A percentile compares a stretch with the other conserved stretches of the same genome.
phyloP scores from a whole-genome alignment of 2,113 vertebrate genomes.

The Xenopus tropicalis region UCB_Xtro_10.0 CM004443.2:138972501-138973000 shows the following conservation, averaged over 20 bases:
- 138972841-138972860: too few species aligned
- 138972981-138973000: too few species aligned
- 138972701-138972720: not conserved
- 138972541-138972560: slow-evolving; percentile 44
- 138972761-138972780: not conserved
- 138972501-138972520: slow-evolving; percentile 28
- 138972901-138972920: too few species aligned
- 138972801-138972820: too few species aligned
- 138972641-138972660: too few species aligned
- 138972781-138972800: not conserved
- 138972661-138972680: too few species aligned
- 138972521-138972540: slow-evolving; percentile 37
- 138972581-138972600: slow-evolving; percentile 6
- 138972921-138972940: too few species aligned
- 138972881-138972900: too few species aligned
- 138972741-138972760: not conserved
- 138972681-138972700: not conserved
- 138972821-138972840: too few species aligned
- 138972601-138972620: not conserved
- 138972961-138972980: too few species aligned
- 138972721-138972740: not conserved
- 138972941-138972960: too few species aligned
- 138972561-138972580: slow-evolving; percentile 35
- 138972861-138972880: too few species aligned
- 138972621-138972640: not conserved